Conservation (phyloP, 2,888 invertebrate genomes). For the Papilio protenor region DNA sequence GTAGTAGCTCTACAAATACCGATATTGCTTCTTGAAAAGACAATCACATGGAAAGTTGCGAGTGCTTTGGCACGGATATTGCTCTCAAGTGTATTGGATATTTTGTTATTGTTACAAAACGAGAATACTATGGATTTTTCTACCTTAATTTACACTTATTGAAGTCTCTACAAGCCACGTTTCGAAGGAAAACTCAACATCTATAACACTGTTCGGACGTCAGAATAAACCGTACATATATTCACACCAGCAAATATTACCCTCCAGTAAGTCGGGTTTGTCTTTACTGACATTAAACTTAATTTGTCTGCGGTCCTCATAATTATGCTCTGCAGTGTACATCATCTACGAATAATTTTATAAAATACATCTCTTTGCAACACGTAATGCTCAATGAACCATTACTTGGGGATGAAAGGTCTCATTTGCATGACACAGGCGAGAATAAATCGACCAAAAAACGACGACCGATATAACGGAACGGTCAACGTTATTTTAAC, state of each 20-base stretch:
- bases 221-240: background rate
- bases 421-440: constrained; percentile 26
- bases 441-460: constrained; percentile 13
- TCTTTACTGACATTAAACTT: background rate
- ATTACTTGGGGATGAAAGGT: constrained; percentile 14
- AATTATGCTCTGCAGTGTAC: background rate
- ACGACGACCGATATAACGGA: constrained; percentile 9
- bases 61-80: constrained; percentile 2
- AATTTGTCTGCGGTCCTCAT: background rate
- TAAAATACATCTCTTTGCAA: constrained; percentile 9
- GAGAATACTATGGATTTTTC: background rate
- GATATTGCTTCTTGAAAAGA: constrained; percentile 11
- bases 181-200: background rate
- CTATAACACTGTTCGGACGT: background rate
- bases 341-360: constrained; percentile 10
- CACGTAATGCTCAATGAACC: constrained; percentile 15
- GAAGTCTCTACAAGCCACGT: background rate
- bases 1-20: background rate
- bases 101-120: background rate
- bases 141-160: background rate
- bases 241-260: background rate
- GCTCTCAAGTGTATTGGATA: background rate
- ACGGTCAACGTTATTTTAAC: constrained; percentile 10
- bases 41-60: background rate
- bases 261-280: background rate